These are phyloP conservation scores for Caretta caretta DNA, from an alignment of 2,113 vertebrate species.

Conservation along the genomic window DNA sequence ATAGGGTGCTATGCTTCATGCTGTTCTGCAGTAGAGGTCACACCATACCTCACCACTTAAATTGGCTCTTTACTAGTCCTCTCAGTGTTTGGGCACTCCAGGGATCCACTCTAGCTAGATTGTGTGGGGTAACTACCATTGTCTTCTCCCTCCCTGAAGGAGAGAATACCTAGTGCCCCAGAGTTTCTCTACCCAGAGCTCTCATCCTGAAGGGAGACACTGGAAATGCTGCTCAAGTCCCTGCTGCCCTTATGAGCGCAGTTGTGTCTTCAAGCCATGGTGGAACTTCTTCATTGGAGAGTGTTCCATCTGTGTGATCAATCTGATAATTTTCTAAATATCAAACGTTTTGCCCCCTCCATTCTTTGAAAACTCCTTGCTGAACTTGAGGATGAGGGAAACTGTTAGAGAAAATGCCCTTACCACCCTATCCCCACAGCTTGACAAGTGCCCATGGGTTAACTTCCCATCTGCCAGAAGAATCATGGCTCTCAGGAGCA, in stretches of 20 bases:
- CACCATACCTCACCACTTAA: neutral
- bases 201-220: accelerated
- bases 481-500: neutral
- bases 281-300: neutral
- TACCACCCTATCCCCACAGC: neutral
- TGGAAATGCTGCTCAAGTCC: neutral
- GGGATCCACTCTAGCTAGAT: neutral
- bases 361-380: neutral
- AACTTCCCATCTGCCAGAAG: neutral
- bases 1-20: neutral
- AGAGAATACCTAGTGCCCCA: neutral
- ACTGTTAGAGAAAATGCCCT: neutral
- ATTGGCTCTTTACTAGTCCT: neutral
- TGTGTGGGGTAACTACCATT: neutral
- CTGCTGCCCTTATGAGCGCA: neutral
- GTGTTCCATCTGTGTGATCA: neutral
- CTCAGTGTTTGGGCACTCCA: neutral
- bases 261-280: neutral
- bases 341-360: neutral
- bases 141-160: neutral
- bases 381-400: neutral
- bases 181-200: neutral
- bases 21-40: neutral
- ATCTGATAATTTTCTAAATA: neutral
- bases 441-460: neutral